Evolutionary conservation across 2,797 vertebrate genomes (phyloP).

Genomic region (Salmo trutta): DNA sequence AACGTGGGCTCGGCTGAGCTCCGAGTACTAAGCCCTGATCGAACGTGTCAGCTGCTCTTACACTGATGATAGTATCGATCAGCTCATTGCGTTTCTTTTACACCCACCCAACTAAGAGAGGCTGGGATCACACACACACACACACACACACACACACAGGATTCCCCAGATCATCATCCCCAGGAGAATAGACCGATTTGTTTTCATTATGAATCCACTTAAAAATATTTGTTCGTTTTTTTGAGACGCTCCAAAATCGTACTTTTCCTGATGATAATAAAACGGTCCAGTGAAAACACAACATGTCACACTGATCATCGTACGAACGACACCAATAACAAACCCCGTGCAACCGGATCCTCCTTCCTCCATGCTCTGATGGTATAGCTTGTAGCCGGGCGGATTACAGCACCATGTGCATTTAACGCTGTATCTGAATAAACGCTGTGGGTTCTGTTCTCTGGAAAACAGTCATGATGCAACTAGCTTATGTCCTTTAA

Average conservation of each 20-base stretch:
- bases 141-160: neutral
- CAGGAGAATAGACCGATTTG: neutral
- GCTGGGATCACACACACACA: neutral
- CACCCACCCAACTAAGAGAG: neutral
- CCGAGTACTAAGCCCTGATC: neutral
- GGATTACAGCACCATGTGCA: conserved; percentile 1
- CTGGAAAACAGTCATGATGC: conserved; percentile 43
- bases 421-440: neutral
- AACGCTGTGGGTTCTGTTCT: conserved; percentile 18
- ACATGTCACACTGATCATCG: neutral
- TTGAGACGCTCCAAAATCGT: neutral
- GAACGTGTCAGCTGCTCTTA: neutral
- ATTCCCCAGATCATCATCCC: neutral
- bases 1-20: neutral
- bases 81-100: neutral
- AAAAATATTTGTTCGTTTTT: neutral
- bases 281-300: neutral
- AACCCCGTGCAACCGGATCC: neutral
- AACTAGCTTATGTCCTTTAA: conserved; percentile 36
- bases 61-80: neutral
- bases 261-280: neutral
- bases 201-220: neutral
- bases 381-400: neutral
- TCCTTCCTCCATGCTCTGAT: neutral
- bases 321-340: neutral